Evolutionary conservation across 2,888 invertebrate species (phyloP), one percentile per base, ranked within the genome.

Genomic region (Monoplex corrugatus): DNA sequence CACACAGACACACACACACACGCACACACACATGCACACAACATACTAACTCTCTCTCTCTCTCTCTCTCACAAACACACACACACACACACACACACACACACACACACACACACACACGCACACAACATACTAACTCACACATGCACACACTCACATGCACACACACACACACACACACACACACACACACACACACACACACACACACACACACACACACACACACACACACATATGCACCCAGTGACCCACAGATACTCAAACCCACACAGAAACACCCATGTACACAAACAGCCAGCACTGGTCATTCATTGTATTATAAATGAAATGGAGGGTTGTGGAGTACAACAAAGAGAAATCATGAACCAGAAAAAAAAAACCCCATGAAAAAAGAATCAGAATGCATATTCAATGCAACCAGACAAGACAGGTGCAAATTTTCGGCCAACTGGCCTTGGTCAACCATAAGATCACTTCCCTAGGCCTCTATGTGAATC

Each of bases 11-110:
- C 13, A 75, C 13, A 75, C 75, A 75, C 13, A 75, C 75, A 75
- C 13, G 28, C 75, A n/a, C 8, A n/a, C 35, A 75, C 8, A 75
- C 75, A n/a, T 8, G 28, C 75, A 75, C 13, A 75, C 10, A 8
- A 8, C 35, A 75, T 6, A 75, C 75, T 8, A 10, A 75, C 75
- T 16, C 13, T 16, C 75, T 35, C 8, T 16, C 32, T 8, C 13
- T 13, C 10, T 13, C 50, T 13, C 10, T 13, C 50, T 8, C 50
- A 50, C 10, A 50, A 19, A 63, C 32, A 63, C 32, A 40, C 38
- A 82, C n/a, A 83, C 83, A 83, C 44, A 83, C 83, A 83, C 3
- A 45, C 83, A 83, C n/a, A 45, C 80, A 83, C 83, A 87, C 78
- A 75, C 45, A 44, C 83, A 83, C 45, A 45, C 83, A 83, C 83